Conservation (phyloP, 1,140 invertebrate genomes). For the Ctenoplectra terminalis region DNA sequence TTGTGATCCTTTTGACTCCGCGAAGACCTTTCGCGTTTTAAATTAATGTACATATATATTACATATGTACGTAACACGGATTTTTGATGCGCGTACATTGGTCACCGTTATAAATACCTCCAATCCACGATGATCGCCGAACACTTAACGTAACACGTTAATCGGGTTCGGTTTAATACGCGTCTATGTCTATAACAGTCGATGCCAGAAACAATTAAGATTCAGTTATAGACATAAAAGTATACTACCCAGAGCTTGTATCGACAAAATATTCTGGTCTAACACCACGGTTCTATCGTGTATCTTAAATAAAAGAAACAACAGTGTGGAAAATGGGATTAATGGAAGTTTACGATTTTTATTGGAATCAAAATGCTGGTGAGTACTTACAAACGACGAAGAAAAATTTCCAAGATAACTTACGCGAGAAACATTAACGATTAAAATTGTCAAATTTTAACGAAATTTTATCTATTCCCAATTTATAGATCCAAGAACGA, state of each 20-base stretch:
- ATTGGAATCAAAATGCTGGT: conserved; percentile 29
- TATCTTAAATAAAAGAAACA: not conserved
- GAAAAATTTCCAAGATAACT: no score
- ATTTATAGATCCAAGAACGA: conserved; percentile 49
- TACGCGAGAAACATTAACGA: no score
- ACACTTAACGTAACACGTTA: not conserved
- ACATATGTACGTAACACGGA: not conserved
- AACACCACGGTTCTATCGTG: no score
- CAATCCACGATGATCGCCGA: no score
- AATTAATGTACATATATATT: not conserved
- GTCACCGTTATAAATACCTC: not conserved
- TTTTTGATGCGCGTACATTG: no score
- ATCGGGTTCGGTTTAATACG: no score
- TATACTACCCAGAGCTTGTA: no score
- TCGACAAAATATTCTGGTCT: no score
- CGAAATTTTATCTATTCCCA: not conserved
- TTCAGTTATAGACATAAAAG: no score
- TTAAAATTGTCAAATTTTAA: no score
- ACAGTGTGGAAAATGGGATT: not conserved
- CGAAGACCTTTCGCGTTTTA: not conserved
- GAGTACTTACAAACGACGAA: not conserved
- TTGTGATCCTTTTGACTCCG: not conserved
- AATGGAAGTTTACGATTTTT: not conserved
- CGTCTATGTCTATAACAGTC: not conserved
- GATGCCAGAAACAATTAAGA: not conserved